phyloP scores from a whole-genome alignment of 1,140 invertebrate species.

The Pseudobourletiella spinata region DNA sequence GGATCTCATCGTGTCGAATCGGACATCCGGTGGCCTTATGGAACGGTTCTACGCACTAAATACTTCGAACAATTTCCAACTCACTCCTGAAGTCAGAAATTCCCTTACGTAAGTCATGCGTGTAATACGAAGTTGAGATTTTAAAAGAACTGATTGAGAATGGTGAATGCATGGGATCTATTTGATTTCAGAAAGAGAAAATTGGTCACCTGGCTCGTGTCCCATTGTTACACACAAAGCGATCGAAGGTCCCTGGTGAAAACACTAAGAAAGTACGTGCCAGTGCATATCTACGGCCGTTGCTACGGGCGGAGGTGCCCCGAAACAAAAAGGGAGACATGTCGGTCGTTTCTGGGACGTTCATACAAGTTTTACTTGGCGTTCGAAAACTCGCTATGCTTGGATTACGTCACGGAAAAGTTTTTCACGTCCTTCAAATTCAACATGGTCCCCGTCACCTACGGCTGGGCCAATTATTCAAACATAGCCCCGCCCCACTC shows the following conservation, averaged over 20 bases:
- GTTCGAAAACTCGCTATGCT: slow-evolving; percentile 46
- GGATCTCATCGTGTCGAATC: too few relatives aligned
- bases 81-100: too few relatives aligned
- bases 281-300: slow-evolving; percentile 39
- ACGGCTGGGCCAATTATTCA: slow-evolving; percentile 51
- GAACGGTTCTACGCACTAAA: too few relatives aligned
- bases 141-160: too few relatives aligned
- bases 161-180: too few relatives aligned
- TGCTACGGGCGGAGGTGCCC: slow-evolving; percentile 38
- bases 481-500: slow-evolving; percentile 53
- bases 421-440: slow-evolving; percentile 37
- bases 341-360: slow-evolving; percentile 32
- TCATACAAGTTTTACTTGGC: slow-evolving; percentile 47
- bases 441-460: slow-evolving; percentile 56
- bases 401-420: slow-evolving; percentile 43
- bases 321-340: slow-evolving; percentile 29
- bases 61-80: too few relatives aligned
- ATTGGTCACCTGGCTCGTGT: slow-evolving; percentile 36
- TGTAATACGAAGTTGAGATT: too few relatives aligned
- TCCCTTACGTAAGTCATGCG: too few relatives aligned
- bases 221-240: slow-evolving; percentile 35
- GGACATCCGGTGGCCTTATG: too few relatives aligned
- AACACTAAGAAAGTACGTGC: neutral
- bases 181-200: too few relatives aligned
- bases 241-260: neutral